phyloP scores from a whole-genome alignment of 2,888 invertebrate genomes.

The Stenodera caucasica region DNA sequence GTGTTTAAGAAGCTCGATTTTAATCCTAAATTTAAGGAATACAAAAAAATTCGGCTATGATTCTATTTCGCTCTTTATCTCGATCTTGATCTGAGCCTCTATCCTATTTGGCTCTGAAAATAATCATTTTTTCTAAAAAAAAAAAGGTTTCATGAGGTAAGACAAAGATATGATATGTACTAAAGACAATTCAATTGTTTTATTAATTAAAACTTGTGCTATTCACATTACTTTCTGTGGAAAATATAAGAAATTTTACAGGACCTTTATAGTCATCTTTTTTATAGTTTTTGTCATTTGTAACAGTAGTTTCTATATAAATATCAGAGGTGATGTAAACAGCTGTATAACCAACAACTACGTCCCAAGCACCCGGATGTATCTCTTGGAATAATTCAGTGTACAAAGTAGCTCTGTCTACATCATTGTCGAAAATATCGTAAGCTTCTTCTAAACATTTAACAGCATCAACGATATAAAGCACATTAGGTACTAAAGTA shows the following conservation, averaged over 20 bases:
- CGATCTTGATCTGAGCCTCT: too few relatives aligned
- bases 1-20: too few relatives aligned
- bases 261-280: neutral
- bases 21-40: too few relatives aligned
- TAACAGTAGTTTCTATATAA: slow-evolving; percentile 16
- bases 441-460: slow-evolving; percentile 24
- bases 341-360: slow-evolving; percentile 22
- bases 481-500: slow-evolving; percentile 19
- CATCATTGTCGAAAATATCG: slow-evolving; percentile 13
- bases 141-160: too few relatives aligned
- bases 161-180: too few relatives aligned
- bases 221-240: neutral
- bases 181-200: too few relatives aligned
- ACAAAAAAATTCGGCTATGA: too few relatives aligned
- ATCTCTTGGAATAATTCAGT: slow-evolving; percentile 20
- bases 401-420: slow-evolving; percentile 14
- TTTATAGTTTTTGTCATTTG: neutral
- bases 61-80: too few relatives aligned
- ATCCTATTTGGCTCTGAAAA: too few relatives aligned
- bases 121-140: too few relatives aligned
- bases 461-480: slow-evolving; percentile 24
- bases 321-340: slow-evolving; percentile 11
- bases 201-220: neutral
- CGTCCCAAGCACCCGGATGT: slow-evolving; percentile 23
- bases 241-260: neutral